Conservation (phyloP, 2,113 vertebrate species). For the Malurus elegans region DNA sequence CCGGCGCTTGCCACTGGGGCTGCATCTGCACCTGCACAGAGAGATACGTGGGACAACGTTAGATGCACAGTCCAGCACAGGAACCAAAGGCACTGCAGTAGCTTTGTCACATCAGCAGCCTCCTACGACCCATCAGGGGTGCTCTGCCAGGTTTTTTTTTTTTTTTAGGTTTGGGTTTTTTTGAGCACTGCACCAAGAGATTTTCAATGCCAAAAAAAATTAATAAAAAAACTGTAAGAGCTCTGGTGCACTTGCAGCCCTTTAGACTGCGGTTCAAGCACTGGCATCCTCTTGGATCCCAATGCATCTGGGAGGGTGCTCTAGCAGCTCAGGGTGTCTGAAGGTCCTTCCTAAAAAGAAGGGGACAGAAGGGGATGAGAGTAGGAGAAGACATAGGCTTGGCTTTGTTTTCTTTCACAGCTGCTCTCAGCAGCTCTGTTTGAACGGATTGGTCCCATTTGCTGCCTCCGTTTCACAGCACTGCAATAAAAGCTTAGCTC, state of each 20-base stretch:
- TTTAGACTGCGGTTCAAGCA: neutral
- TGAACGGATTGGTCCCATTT: neutral
- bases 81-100: neutral
- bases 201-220: neutral
- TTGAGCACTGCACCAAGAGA: neutral
- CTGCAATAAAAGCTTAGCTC: neutral
- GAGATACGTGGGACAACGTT: neutral
- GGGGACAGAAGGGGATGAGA: neutral
- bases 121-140: neutral
- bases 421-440: neutral
- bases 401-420: neutral
- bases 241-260: neutral
- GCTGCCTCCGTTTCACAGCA: neutral
- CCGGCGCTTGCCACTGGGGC: slow-evolving; percentile 25
- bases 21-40: slow-evolving; percentile 24
- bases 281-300: neutral
- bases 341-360: neutral
- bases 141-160: neutral
- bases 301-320: neutral
- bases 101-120: neutral
- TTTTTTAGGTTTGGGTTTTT: neutral
- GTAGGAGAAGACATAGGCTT: neutral
- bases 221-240: neutral
- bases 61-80: neutral
- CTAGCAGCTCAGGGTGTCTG: neutral